phyloP scores from a whole-genome alignment of 2,797 vertebrate genomes.

The Petrocephalus schoutedeni region DNA sequence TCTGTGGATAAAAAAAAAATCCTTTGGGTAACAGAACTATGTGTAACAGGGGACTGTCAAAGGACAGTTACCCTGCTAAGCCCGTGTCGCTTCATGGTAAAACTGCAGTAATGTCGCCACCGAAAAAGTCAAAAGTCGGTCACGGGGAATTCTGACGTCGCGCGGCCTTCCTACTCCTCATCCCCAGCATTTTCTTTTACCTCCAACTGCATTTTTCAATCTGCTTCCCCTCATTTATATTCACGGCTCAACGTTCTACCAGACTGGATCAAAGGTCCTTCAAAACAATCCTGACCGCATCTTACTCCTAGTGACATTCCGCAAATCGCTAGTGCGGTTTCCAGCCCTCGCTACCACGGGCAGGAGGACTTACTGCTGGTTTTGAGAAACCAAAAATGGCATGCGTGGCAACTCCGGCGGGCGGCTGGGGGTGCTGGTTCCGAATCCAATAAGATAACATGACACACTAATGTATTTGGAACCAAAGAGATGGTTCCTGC shows the following conservation, averaged over 20 bases:
- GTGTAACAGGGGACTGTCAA: neutral
- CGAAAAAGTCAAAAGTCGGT: neutral
- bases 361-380: neutral
- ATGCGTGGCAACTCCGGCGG: neutral
- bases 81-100: neutral
- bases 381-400: neutral
- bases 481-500: neutral
- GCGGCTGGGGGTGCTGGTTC: neutral
- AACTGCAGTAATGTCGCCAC: neutral
- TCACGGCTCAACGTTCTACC: neutral
- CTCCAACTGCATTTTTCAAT: neutral
- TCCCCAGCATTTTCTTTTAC: neutral
- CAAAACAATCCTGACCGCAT: neutral
- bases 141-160: neutral
- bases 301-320: neutral
- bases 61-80: neutral
- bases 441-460: neutral
- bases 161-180: neutral
- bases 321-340: neutral
- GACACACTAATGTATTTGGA: neutral
- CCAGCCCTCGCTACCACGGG: neutral
- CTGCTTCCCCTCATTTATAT: neutral
- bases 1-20: neutral
- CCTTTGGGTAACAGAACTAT: neutral
- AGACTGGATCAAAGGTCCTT: neutral